Evolutionary conservation across 2,797 vertebrate species (phyloP).

Genomic region (Muraenolepis orangiensis): DNA sequence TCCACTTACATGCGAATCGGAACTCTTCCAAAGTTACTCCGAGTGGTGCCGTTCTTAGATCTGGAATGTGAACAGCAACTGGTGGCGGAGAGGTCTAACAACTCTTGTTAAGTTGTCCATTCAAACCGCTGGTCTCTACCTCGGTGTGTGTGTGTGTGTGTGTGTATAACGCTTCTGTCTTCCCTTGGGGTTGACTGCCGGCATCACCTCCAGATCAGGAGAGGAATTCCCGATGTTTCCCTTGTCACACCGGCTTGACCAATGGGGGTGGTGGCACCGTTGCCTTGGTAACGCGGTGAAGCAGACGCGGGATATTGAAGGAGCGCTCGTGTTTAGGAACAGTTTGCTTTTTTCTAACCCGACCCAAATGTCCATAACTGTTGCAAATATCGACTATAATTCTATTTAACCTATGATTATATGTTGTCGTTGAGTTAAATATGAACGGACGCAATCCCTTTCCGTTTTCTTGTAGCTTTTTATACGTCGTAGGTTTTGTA

Average conservation of each 20-base stretch:
- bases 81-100: background rate
- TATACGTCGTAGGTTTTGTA: no score
- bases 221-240: conserved; percentile 63
- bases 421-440: no score
- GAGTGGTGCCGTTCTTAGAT: background rate
- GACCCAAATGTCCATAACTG: no score
- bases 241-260: conserved; percentile 53
- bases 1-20: conserved; percentile 54
- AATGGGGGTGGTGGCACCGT: conserved; percentile 51
- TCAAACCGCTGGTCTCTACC: background rate
- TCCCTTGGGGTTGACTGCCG: background rate
- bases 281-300: conserved; percentile 54
- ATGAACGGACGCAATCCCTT: no score
- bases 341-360: no score
- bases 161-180: background rate
- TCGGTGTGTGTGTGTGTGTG: no score
- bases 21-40: background rate
- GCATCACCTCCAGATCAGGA: conserved; percentile 13
- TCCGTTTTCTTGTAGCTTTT: no score
- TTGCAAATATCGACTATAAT: no score
- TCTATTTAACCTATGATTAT: no score
- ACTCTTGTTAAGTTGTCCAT: background rate
- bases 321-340: no score
- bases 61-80: background rate
- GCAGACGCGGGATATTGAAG: conserved; percentile 9